phyloP scores from a whole-genome alignment of 2,113 vertebrate genomes.

The Aphyosemion australe region DNA sequence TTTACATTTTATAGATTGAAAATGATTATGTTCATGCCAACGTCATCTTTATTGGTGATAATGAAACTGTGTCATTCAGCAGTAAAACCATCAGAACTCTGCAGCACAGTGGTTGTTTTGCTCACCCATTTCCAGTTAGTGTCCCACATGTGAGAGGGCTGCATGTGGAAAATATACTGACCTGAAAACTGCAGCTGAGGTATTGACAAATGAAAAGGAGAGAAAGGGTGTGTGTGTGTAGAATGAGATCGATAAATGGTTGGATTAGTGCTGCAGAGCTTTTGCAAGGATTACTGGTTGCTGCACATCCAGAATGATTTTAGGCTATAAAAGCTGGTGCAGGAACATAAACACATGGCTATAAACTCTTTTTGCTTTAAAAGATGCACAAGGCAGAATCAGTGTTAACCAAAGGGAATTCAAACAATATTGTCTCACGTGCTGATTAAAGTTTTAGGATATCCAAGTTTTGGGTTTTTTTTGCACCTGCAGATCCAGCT shows the following conservation, averaged over 20 bases:
- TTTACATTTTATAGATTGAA: slow-evolving; percentile 3
- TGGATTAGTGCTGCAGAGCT: slow-evolving; percentile 13
- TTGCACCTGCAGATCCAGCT: background rate
- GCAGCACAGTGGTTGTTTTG: slow-evolving; percentile 37
- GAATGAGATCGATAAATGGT: slow-evolving; percentile 51
- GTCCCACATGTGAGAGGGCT: slow-evolving; percentile 45
- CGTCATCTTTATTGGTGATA: background rate
- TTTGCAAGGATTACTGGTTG: background rate
- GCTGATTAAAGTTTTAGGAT: slow-evolving; percentile 11
- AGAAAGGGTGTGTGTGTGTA: slow-evolving; percentile 1
- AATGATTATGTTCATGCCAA: too few species aligned
- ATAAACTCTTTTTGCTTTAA: too few species aligned
- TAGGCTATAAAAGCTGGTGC: too few species aligned
- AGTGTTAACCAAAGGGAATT: background rate
- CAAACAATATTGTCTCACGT: background rate
- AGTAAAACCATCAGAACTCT: background rate
- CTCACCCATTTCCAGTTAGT: slow-evolving; percentile 23
- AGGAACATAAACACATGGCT: too few species aligned
- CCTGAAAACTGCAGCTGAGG: slow-evolving; percentile 37
- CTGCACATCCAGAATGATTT: slow-evolving; percentile 2
- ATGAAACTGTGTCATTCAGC: slow-evolving; percentile 7
- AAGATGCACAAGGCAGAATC: too few species aligned
- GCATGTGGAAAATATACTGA: slow-evolving; percentile 57
- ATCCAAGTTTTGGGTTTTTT: background rate
- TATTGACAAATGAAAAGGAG: slow-evolving; percentile 62